Base-by-base conservation (phyloP, 2,113 vertebrate genomes). In the Leiothrix lutea region DNA sequence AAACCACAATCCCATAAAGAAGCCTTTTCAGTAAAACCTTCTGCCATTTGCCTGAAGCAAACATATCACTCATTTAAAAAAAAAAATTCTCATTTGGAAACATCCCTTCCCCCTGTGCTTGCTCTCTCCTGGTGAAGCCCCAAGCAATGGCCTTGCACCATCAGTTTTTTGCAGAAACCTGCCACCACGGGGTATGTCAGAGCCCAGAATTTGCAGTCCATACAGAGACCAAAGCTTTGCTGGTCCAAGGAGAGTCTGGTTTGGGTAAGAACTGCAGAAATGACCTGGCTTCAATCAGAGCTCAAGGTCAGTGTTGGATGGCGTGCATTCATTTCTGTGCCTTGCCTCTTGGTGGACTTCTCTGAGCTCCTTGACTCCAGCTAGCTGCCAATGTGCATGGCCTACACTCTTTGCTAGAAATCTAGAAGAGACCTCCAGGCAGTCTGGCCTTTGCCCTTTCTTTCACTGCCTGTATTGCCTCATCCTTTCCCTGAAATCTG, bases 1-100 rank as follows among this genome's bases (percentile, higher is more conserved):
- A 97, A 97, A 96, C 94, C 95, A 96, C 94, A 97, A 94, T 82
- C 85, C 81, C 95, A 96, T 96, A 97, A 97, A 97, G 85, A 96
- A 73, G 50, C 65, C 84, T 93, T 96, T 94, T 96, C 95, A 91
- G 80, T 89, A 89, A 95, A 96, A 96, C 80, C 94, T 92, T 95
- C 89, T 94, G 89, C 92, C 71, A 71, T 93, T 90, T 94, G 94
- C 94, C 93, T 80, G 91, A 89, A 97, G 94, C 90, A 79, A 97
- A 96, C 81, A 91, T 80, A 96, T 84, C 90, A 73, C 66, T 93
- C 22, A 14, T 88, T 95, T 38, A 67, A 85, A 89, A 71, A 81
- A 77, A 86, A 74, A 60, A 48, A 38, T 92, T 77, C 70, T 65
- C 4, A 0, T 89, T 92, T 81, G 69, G 94, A 93, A 86, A 60